A percentile compares a stretch with the other conserved stretches of the same genome.
phyloP scores from a whole-genome alignment of 2,888 invertebrate species.

The Drosophila algonquin region DNA sequence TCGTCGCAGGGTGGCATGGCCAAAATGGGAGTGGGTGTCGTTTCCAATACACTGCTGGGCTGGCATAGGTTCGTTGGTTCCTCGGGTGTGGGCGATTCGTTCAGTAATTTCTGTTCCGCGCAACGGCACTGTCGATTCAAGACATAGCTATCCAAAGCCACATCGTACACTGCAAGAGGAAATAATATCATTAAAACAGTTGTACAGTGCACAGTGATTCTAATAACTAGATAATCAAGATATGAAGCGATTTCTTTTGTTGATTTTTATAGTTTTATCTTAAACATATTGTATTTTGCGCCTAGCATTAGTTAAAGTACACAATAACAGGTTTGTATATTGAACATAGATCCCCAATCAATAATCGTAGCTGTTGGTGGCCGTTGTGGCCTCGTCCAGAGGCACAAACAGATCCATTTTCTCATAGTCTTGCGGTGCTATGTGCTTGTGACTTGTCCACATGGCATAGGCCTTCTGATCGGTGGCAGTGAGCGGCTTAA shows the following conservation, averaged over 20 bases:
- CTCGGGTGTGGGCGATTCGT: slow-evolving; percentile 68
- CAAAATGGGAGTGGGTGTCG: slow-evolving; percentile 45
- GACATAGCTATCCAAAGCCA: slow-evolving; percentile 72
- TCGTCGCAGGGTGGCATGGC: slow-evolving; percentile 55
- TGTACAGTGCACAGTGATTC: neutral
- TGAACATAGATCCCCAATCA: slow-evolving; percentile 43
- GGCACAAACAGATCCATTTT: slow-evolving; percentile 80
- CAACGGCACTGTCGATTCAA: slow-evolving; percentile 68
- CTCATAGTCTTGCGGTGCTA: slow-evolving; percentile 76
- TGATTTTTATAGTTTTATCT: slow-evolving; percentile 43
- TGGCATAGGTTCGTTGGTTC: slow-evolving; percentile 73
- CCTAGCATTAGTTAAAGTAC: slow-evolving; percentile 75
- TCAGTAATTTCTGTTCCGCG: slow-evolving; percentile 64
- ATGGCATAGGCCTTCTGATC: slow-evolving; percentile 81
- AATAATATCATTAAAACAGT: neutral
- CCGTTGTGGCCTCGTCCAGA: slow-evolving; percentile 74
- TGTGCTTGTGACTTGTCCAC: slow-evolving; percentile 82
- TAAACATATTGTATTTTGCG: slow-evolving; percentile 63
- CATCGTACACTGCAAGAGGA: slow-evolving; percentile 74
- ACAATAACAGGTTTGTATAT: slow-evolving; percentile 54
- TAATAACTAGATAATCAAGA: slow-evolving; percentile 1
- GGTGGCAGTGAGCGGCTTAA: slow-evolving; percentile 79
- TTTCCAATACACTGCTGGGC: slow-evolving; percentile 54
- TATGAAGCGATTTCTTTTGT: slow-evolving; percentile 5
- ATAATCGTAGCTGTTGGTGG: slow-evolving; percentile 79